These are phyloP conservation scores for Mus pahari DNA, from an alignment of 2,113 vertebrate species.

Conservation along the genomic window DNA sequence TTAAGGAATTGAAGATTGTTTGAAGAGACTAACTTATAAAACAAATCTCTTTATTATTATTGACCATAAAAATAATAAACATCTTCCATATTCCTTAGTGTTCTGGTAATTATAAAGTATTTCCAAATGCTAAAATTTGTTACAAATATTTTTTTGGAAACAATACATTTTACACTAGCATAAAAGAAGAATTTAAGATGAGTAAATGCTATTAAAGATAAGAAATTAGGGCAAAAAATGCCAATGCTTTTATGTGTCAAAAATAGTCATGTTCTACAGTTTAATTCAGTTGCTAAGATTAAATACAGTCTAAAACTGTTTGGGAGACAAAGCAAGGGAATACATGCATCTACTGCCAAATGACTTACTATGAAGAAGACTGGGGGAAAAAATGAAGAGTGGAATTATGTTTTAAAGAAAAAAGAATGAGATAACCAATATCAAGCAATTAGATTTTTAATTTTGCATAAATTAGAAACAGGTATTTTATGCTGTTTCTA, in stretches of 20 bases:
- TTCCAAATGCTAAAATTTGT: constrained; percentile 45
- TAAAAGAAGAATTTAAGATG: constrained; percentile 37
- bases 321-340: constrained; percentile 5
- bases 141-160: constrained; percentile 32
- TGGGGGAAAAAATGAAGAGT: not conserved
- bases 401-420: constrained; percentile 41
- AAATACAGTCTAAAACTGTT: constrained; percentile 29
- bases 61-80: constrained; percentile 8
- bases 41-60: constrained; percentile 2
- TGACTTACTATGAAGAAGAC: not conserved
- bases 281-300: constrained; percentile 42
- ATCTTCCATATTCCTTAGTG: not conserved
- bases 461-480: not conserved
- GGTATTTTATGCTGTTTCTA: constrained; percentile 7
- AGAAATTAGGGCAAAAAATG: not conserved
- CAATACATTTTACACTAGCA: not conserved
- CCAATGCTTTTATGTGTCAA: not conserved
- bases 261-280: not conserved
- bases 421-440: constrained; percentile 16
- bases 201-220: constrained; percentile 48
- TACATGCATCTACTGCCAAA: not conserved
- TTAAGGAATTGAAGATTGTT: not conserved
- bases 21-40: constrained; percentile 35
- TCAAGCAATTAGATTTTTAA: constrained; percentile 43
- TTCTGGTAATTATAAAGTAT: not conserved